Evolutionary conservation across 2,888 invertebrate species (phyloP), one percentile per base, ranked within the genome.

Genomic region (Drosophila suboccidentalis): DNA sequence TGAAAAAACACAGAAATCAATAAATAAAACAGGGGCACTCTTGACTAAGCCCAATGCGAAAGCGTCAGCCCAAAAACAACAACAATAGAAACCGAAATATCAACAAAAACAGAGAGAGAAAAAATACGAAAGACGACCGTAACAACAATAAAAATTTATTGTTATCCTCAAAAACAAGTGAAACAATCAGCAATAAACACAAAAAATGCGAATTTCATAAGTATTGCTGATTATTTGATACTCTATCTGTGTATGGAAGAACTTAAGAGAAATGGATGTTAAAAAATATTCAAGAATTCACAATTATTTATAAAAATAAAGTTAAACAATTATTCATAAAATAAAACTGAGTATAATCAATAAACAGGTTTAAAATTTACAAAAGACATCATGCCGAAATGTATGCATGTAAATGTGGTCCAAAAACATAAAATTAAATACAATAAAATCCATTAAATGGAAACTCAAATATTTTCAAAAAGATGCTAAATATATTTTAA

Each of bases 151-250:
- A 86, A 87, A 83, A 87, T 86, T 85, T 87, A 87, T 85, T 85
- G 88, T 85, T 85, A 85, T 86, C 83, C 83, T 80, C 63, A 81
- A 65, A 69, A 81, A 72, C 70, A 81, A 86, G 78, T 75, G 72
- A 85, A 87, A 86, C 88, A 87, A 86, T 86, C 85, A 85, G 88
- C 87, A 81, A 87, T 86, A 87, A 86, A 87, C 85, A 63, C 65
- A 61, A 71, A 69, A 84, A 74, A 15, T 36, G 38, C 44, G 22
- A 50, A 67, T 34, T 15, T 8, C 15, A 19, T 6, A 34, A 11
- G 8, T 26, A 65, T 29, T 19, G 4, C 32, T 10, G 54, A 49
- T 46, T 8, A 6, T 10, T 0, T 19, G 10, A 68, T 77, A 44
- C 71, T 69, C 65, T 80, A 26, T 11, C 32, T n/a, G n/a, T n/a